A percentile compares a stretch with the other conserved stretches of the same genome.
phyloP scores from a whole-genome alignment of 2,888 invertebrate genomes.

The Hypsopygia costalis region DNA sequence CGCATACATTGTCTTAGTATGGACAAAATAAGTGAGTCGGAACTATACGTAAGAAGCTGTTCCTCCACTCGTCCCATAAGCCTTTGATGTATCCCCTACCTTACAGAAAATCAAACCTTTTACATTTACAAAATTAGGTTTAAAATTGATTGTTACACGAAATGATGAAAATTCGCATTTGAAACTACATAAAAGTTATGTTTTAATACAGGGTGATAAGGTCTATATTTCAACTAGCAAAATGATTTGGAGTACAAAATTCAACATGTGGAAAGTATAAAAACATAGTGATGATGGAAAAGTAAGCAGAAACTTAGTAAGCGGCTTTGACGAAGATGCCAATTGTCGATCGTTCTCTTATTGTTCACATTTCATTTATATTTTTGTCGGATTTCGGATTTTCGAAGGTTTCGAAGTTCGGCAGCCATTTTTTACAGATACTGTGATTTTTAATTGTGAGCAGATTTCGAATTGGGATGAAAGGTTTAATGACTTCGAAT shows the following conservation, averaged over 20 bases:
- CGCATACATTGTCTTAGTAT: slow-evolving; percentile 70
- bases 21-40: slow-evolving; percentile 71
- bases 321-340: slow-evolving; percentile 64
- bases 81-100: slow-evolving; percentile 38
- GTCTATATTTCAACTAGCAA: slow-evolving; percentile 19
- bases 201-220: slow-evolving; percentile 3
- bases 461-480: too few relatives aligned
- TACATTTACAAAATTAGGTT: neutral
- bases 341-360: slow-evolving; percentile 52
- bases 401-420: slow-evolving; percentile 20
- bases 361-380: slow-evolving; percentile 25
- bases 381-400: slow-evolving; percentile 34
- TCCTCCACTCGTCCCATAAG: slow-evolving; percentile 38
- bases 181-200: slow-evolving; percentile 8
- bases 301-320: slow-evolving; percentile 71
- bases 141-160: slow-evolving; percentile 11
- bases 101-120: slow-evolving; percentile 26
- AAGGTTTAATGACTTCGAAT: too few relatives aligned
- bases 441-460: too few relatives aligned
- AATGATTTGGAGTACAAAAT: slow-evolving; percentile 1
- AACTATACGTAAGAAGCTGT: slow-evolving; percentile 60
- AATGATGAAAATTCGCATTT: slow-evolving; percentile 8
- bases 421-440: slow-evolving; percentile 15
- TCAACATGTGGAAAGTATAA: slow-evolving; percentile 29
- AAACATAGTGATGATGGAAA: slow-evolving; percentile 61